Conservation (phyloP, 2,888 invertebrate genomes). For the Coelinius sp. region DNA sequence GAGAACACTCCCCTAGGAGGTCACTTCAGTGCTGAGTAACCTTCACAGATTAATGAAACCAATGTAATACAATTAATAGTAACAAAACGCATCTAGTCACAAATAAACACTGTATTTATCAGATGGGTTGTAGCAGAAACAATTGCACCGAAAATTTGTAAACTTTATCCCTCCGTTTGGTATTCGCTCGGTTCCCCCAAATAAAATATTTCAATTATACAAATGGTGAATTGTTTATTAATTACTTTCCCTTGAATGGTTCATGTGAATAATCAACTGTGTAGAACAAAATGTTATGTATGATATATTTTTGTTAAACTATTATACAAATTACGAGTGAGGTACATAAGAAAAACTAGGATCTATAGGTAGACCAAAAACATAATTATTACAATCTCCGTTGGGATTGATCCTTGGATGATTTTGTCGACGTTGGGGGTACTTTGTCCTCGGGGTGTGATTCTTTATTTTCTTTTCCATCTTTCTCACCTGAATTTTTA, state of each 20-base stretch:
- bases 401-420: slow-evolving; percentile 49
- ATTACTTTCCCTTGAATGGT: neutral
- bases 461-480: slow-evolving; percentile 36
- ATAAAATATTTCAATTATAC: slow-evolving; percentile 28
- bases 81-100: slow-evolving; percentile 2
- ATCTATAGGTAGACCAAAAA: slow-evolving; percentile 46
- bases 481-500: slow-evolving; percentile 62
- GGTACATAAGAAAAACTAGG: slow-evolving; percentile 52
- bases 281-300: slow-evolving; percentile 25
- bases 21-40: slow-evolving; percentile 1
- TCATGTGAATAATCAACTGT: neutral
- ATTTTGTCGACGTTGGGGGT: slow-evolving; percentile 38
- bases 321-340: slow-evolving; percentile 59
- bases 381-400: slow-evolving; percentile 56
- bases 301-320: slow-evolving; percentile 48
- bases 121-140: neutral
- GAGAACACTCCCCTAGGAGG: too few relatives aligned
- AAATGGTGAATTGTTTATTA: neutral
- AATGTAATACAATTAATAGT: neutral
- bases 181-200: slow-evolving; percentile 19
- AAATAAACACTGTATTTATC: neutral
- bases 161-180: slow-evolving; percentile 55
- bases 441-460: slow-evolving; percentile 26
- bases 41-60: slow-evolving; percentile 1
- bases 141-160: slow-evolving; percentile 60